Conservation (phyloP, 2,797 vertebrate genomes). For the Harpia harpyja region DNA sequence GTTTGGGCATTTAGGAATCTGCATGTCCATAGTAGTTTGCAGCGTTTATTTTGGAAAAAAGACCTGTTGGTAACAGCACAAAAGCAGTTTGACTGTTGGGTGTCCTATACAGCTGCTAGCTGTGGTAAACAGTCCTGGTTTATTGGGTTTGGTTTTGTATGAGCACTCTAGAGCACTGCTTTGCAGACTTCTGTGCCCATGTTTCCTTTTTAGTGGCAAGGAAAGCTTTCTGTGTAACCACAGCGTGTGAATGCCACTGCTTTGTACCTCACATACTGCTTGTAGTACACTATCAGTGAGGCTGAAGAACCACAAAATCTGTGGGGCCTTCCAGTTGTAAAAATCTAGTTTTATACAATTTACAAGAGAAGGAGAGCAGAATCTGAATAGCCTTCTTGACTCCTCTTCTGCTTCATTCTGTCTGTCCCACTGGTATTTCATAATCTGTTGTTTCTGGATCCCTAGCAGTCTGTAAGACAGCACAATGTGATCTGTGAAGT, state of each 20-base stretch:
- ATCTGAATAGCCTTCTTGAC: background rate
- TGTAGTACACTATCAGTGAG: background rate
- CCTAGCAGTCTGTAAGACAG: background rate
- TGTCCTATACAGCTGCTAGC: background rate
- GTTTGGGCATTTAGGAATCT: background rate
- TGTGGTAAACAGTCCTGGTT: background rate
- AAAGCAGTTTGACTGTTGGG: background rate
- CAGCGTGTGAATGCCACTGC: background rate
- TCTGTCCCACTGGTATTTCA: background rate
- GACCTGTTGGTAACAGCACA: background rate
- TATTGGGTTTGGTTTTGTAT: background rate
- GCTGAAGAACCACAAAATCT: background rate
- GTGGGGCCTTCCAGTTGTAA: background rate
- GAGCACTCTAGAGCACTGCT: background rate
- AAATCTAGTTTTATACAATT: background rate
- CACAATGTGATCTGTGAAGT: background rate
- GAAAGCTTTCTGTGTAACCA: background rate
- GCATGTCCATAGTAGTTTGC: background rate
- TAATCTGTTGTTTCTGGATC: conserved; percentile 39
- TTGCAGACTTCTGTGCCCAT: background rate
- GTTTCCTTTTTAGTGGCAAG: background rate
- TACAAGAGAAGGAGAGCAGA: background rate
- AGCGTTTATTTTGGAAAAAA: background rate
- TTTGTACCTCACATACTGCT: background rate
- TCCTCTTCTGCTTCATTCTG: background rate